phyloP scores from a whole-genome alignment of 2,797 vertebrate species.

The Lycodopsis pacificus region DNA sequence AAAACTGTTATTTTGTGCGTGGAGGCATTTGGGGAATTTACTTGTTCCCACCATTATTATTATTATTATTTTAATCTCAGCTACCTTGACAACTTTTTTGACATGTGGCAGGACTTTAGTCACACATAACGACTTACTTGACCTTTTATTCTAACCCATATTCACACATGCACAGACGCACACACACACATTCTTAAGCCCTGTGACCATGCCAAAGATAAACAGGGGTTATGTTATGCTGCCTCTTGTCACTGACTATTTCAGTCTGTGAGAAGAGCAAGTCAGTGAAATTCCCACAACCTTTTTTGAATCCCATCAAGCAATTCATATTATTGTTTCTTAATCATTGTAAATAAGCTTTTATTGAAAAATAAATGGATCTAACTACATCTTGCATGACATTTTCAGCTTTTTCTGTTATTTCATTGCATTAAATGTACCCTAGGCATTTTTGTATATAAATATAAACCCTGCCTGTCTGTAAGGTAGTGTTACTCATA shows the following conservation, averaged over 20 bases:
- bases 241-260: conserved; percentile 62
- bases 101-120: conserved; percentile 13
- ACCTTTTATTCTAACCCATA: conserved; percentile 16
- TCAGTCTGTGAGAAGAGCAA: conserved; percentile 78
- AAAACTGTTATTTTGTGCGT: not conserved
- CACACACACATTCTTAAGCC: conserved; percentile 25
- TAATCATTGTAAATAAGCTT: not conserved
- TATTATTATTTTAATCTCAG: not conserved
- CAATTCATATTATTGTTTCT: not conserved
- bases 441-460: conserved; percentile 13
- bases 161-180: conserved; percentile 1
- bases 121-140: not conserved
- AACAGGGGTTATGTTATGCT: conserved; percentile 45
- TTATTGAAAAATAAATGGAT: not conserved
- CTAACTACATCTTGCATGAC: not conserved
- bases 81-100: conserved; percentile 43
- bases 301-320: conserved; percentile 30
- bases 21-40: not conserved
- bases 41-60: not conserved
- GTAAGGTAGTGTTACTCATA: conserved; percentile 42
- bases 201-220: conserved; percentile 62
- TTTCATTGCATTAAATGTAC: not conserved
- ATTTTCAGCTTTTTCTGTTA: not conserved
- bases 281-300: conserved; percentile 76
- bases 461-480: conserved; percentile 26